Evolutionary conservation across 2,113 vertebrate species (phyloP).

Genomic region (Xenopus tropicalis): DNA sequence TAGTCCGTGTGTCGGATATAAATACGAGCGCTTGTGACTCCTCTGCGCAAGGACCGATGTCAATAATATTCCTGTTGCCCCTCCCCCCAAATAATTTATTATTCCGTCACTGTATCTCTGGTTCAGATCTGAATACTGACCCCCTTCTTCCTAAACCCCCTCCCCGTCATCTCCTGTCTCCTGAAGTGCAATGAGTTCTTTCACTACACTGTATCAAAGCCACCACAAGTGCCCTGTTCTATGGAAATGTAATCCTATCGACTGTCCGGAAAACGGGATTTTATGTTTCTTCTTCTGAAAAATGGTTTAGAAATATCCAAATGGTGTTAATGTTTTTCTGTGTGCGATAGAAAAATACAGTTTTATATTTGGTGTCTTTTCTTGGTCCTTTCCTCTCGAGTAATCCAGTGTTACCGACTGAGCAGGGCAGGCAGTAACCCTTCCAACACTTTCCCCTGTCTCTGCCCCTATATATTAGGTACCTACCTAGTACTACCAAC

Average conservation of each 20-base stretch:
- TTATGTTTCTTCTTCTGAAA: too few relatives aligned
- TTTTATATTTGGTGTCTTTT: not conserved
- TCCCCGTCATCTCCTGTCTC: too few relatives aligned
- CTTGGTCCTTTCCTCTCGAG: not conserved
- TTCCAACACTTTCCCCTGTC: too few relatives aligned
- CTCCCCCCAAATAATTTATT: not conserved
- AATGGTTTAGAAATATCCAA: too few relatives aligned
- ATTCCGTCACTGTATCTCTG: not conserved
- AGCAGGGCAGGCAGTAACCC: too few relatives aligned
- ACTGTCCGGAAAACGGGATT: too few relatives aligned
- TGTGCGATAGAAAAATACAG: not conserved
- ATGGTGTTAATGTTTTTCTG: too few relatives aligned
- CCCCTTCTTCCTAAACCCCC: too few relatives aligned
- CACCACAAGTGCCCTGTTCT: conserved; percentile 27
- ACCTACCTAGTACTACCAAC: too few relatives aligned
- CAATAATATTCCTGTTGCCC: not conserved
- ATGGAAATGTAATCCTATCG: not conserved
- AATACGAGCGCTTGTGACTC: conserved; percentile 43
- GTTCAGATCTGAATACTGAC: too few relatives aligned
- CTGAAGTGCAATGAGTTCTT: not conserved
- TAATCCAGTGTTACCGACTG: conserved; percentile 8
- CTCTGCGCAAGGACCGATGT: not conserved
- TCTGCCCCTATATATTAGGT: too few relatives aligned
- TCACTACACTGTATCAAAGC: conserved; percentile 13
- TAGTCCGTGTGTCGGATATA: conserved; percentile 52